Evolutionary conservation across 1,140 invertebrate species (phyloP).

Genomic region (Macrocentrus cingulum): DNA sequence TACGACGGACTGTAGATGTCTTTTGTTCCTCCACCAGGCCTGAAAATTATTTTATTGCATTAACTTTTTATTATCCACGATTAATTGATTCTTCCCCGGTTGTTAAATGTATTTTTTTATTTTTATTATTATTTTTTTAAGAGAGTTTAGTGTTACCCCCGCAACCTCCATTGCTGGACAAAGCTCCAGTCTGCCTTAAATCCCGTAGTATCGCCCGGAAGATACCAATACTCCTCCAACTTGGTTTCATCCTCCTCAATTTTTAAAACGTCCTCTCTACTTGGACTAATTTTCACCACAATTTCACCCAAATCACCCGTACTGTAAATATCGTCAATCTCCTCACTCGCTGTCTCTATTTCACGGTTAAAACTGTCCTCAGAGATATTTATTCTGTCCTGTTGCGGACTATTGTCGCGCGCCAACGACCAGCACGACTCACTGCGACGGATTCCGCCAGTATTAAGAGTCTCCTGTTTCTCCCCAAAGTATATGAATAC

Average conservation of each 20-base stretch:
- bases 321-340: slow-evolving; percentile 11
- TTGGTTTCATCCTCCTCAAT: slow-evolving; percentile 58
- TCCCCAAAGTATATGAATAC: slow-evolving; percentile 70
- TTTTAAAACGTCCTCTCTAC: slow-evolving; percentile 54
- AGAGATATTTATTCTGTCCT: no score
- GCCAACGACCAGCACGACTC: slow-evolving; percentile 27
- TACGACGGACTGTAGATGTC: slow-evolving; percentile 53
- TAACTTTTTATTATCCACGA: no score
- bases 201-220: slow-evolving; percentile 50
- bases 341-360: slow-evolving; percentile 17
- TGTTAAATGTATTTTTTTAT: no score
- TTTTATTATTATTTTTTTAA: no score
- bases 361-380: slow-evolving; percentile 21
- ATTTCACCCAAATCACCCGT: slow-evolving; percentile 47
- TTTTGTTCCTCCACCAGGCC: slow-evolving; percentile 47
- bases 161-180: slow-evolving; percentile 69
- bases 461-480: slow-evolving; percentile 13
- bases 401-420: background rate
- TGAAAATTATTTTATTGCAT: slow-evolving; percentile 44
- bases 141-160: no score
- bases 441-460: background rate
- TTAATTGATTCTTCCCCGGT: no score
- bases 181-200: slow-evolving; percentile 69
- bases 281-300: slow-evolving; percentile 57
- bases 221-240: slow-evolving; percentile 52